Evolutionary conservation across 2,888 invertebrate species (phyloP).

Genomic region (Entomobrya proxima): DNA sequence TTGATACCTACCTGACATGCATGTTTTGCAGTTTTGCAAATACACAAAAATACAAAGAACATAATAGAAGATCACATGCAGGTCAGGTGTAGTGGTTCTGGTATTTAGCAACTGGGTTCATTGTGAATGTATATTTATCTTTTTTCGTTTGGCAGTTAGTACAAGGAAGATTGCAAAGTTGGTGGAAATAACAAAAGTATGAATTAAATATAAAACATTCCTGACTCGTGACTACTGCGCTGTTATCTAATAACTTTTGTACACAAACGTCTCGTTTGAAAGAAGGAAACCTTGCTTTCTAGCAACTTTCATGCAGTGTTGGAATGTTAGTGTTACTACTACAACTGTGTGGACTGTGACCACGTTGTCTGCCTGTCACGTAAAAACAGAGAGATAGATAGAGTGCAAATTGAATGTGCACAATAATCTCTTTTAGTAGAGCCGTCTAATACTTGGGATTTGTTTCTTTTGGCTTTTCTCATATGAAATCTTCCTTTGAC

Average conservation of each 20-base stretch:
- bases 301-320: background rate
- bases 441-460: background rate
- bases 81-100: conserved; percentile 16
- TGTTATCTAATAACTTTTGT: conserved; percentile 9
- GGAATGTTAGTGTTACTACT: background rate
- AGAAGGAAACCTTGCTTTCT: background rate
- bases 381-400: too few relatives aligned
- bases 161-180: too few relatives aligned
- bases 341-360: conserved; percentile 7
- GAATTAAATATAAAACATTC: conserved; percentile 2
- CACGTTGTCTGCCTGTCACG: too few relatives aligned
- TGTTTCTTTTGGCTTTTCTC: background rate
- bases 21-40: conserved; percentile 7
- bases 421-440: background rate
- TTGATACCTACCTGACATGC: background rate
- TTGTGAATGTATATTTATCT: background rate
- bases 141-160: background rate
- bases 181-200: background rate
- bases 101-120: background rate
- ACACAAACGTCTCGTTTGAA: background rate
- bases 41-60: background rate
- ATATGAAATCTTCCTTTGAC: background rate
- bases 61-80: background rate
- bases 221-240: too few relatives aligned
- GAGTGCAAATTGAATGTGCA: too few relatives aligned